These are phyloP conservation scores for Dryocosmus kuriphilus DNA, from an alignment of 2,888 invertebrate genomes.

Conservation along the genomic window DNA sequence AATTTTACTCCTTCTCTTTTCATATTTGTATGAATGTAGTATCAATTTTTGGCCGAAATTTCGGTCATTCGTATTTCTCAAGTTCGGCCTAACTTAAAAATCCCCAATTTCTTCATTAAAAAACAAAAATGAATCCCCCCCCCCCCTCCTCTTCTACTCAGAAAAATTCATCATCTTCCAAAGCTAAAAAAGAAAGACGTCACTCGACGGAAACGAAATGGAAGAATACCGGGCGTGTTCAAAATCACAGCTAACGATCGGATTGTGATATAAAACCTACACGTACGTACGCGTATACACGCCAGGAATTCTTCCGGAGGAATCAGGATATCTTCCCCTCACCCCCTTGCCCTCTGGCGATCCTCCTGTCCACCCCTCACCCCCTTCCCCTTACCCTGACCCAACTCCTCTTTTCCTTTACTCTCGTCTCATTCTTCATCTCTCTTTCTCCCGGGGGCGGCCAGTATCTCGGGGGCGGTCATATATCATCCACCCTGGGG, in stretches of 20 bases:
- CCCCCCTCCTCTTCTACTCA: neutral
- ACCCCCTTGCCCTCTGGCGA: conserved; percentile 49
- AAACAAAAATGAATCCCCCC: no score
- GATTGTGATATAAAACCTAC: conserved; percentile 57
- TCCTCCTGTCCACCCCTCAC: conserved; percentile 31
- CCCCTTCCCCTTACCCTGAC: conserved; percentile 50
- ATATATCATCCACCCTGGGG: conserved; percentile 76
- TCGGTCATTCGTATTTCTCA: no score
- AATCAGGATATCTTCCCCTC: conserved; percentile 67
- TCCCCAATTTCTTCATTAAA: no score
- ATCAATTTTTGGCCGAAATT: no score
- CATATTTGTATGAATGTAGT: no score
- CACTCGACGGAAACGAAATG: conserved; percentile 12
- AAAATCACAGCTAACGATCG: conserved; percentile 59
- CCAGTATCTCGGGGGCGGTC: conserved; percentile 76
- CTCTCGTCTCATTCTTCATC: conserved; percentile 52
- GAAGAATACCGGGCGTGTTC: conserved; percentile 49
- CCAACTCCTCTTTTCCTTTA: conserved; percentile 44
- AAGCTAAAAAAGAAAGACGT: conserved; percentile 44
- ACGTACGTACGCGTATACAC: conserved; percentile 55
- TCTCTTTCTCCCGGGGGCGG: conserved; percentile 68
- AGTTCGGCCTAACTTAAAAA: no score
- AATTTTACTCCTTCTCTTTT: neutral
- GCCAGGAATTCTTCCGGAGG: conserved; percentile 70
- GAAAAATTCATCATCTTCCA: neutral